Percentiles rank a stretch among this genome's conserved stretches.
Conservation (phyloP, 2,888 invertebrate species). For the Plutella xylostella region DNA sequence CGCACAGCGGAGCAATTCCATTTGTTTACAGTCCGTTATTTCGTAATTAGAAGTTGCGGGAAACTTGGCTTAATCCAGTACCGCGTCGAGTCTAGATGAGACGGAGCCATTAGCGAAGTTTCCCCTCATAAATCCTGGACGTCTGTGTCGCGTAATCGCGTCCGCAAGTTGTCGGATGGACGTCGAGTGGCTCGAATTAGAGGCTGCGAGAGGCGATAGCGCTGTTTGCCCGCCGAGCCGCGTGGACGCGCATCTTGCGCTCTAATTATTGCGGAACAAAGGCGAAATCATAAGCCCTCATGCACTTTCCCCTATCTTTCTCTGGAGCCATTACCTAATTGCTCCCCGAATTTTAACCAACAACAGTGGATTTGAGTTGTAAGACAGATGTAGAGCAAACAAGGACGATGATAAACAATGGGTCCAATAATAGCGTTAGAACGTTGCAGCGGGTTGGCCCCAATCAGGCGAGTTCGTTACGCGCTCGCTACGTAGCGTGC, state of each 20-base stretch:
- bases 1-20: slow-evolving; percentile 1
- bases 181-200: slow-evolving; percentile 59
- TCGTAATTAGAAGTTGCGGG: slow-evolving; percentile 1
- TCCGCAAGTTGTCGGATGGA: slow-evolving; percentile 27
- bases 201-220: slow-evolving; percentile 59
- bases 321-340: neutral
- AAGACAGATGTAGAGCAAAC: too few species aligned
- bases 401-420: slow-evolving; percentile 32
- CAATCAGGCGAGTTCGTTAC: slow-evolving; percentile 33
- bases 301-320: neutral
- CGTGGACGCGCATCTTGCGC: slow-evolving; percentile 62
- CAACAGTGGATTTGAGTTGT: too few species aligned
- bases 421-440: slow-evolving; percentile 14
- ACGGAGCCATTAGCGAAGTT: slow-evolving; percentile 9
- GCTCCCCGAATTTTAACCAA: neutral
- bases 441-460: neutral
- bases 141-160: slow-evolving; percentile 24
- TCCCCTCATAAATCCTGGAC: slow-evolving; percentile 43
- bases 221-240: slow-evolving; percentile 47
- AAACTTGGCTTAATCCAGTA: slow-evolving; percentile 7
- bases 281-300: neutral
- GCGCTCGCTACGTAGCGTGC: slow-evolving; percentile 33
- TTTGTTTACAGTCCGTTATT: slow-evolving; percentile 3
- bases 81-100: slow-evolving; percentile 5
- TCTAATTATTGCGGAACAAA: slow-evolving; percentile 43